Conservation (phyloP, 1,140 invertebrate species). For the Nylanderia fulva region DNA sequence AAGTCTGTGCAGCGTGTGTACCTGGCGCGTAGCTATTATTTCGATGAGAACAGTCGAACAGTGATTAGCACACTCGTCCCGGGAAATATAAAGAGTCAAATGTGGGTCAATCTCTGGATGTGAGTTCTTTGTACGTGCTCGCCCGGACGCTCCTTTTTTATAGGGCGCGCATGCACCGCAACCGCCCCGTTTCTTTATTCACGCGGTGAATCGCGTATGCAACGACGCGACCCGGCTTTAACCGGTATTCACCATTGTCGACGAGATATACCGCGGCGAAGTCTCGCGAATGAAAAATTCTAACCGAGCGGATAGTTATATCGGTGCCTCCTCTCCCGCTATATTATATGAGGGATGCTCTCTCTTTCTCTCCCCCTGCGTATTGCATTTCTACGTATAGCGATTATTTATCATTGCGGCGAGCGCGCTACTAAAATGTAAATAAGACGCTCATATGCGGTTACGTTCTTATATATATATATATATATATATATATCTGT, state of each 20-base stretch:
- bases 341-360: too few relatives aligned
- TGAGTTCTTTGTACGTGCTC: not conserved
- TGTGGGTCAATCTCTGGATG: constrained; percentile 40
- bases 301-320: constrained; percentile 48
- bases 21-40: constrained; percentile 42
- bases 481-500: too few relatives aligned
- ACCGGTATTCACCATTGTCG: constrained; percentile 53
- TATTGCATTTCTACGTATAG: constrained; percentile 33
- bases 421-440: constrained; percentile 37
- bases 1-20: too few relatives aligned
- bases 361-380: too few relatives aligned
- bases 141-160: constrained; percentile 21
- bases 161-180: constrained; percentile 2
- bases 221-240: constrained; percentile 49
- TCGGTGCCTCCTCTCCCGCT: not conserved
- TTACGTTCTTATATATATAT: not conserved
- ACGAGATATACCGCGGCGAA: constrained; percentile 46
- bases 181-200: constrained; percentile 47
- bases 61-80: not conserved
- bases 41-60: not conserved
- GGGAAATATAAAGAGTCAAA: constrained; percentile 40
- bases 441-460: not conserved
- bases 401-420: constrained; percentile 39
- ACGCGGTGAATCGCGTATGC: constrained; percentile 50
- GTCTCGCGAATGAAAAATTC: constrained; percentile 59